These are phyloP conservation scores for Philhelius pedissequus DNA, from an alignment of 2,888 invertebrate species.

Conservation along the genomic window DNA sequence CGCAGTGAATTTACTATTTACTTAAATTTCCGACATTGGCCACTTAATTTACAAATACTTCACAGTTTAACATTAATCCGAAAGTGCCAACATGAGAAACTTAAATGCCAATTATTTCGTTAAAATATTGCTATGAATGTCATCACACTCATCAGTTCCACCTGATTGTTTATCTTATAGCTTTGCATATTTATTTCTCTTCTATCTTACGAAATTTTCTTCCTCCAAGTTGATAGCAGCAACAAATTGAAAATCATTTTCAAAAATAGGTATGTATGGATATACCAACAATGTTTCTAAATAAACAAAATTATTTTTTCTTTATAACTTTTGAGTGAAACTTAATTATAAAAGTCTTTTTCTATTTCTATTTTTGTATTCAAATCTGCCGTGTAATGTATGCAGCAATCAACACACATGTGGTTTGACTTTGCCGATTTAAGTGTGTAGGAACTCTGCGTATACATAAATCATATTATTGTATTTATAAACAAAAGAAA, in stretches of 20 bases:
- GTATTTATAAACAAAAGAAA: conserved; percentile 40
- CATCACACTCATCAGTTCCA: too few relatives aligned
- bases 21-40: too few relatives aligned
- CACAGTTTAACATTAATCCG: too few relatives aligned
- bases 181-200: too few relatives aligned
- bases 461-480: conserved; percentile 24
- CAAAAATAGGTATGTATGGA: neutral
- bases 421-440: conserved; percentile 6
- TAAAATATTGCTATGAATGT: too few relatives aligned
- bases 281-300: neutral
- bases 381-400: conserved; percentile 25
- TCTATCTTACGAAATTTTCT: neutral
- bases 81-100: too few relatives aligned
- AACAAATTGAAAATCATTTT: neutral
- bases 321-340: neutral
- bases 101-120: too few relatives aligned
- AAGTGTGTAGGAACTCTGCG: neutral
- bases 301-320: neutral
- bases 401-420: conserved; percentile 33
- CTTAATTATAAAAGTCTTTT: conserved; percentile 9
- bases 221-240: neutral
- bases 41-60: too few relatives aligned
- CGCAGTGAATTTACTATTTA: too few relatives aligned
- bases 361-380: conserved; percentile 44
- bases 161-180: too few relatives aligned